Conservation (phyloP, 2,113 vertebrate genomes). For the Platanista minor region DNA sequence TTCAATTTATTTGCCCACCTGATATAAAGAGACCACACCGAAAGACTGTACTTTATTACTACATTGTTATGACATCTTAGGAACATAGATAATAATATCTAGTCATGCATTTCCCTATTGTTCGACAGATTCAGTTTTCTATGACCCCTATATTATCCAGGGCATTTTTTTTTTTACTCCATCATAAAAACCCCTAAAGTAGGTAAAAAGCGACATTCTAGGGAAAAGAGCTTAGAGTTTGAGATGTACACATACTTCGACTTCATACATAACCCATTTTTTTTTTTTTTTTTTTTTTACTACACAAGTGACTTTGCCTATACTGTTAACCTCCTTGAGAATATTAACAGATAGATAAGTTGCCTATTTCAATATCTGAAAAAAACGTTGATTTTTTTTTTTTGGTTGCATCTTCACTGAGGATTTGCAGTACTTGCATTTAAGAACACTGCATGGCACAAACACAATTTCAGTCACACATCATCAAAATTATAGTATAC, state of each 20-base stretch:
- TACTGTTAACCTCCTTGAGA: not conserved
- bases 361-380: not conserved
- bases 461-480: not conserved
- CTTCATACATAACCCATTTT: not conserved
- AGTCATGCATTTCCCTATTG: not conserved
- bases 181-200: not conserved
- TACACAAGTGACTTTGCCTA: not conserved
- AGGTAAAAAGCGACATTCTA: not conserved
- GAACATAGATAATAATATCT: not conserved
- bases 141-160: fast-evolving
- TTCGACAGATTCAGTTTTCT: not conserved
- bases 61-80: not conserved
- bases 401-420: not conserved
- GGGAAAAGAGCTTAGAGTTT: not conserved
- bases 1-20: not conserved
- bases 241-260: not conserved
- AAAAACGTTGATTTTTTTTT: not conserved
- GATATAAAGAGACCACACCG: not conserved
- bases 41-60: not conserved
- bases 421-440: not conserved
- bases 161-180: not conserved
- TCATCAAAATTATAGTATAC: not conserved
- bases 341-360: not conserved
- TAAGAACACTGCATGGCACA: not conserved
- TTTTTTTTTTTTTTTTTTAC: not conserved